These are phyloP conservation scores for Scolopax rusticola DNA, from an alignment of 2,797 vertebrate genomes.

Conservation along the genomic window DNA sequence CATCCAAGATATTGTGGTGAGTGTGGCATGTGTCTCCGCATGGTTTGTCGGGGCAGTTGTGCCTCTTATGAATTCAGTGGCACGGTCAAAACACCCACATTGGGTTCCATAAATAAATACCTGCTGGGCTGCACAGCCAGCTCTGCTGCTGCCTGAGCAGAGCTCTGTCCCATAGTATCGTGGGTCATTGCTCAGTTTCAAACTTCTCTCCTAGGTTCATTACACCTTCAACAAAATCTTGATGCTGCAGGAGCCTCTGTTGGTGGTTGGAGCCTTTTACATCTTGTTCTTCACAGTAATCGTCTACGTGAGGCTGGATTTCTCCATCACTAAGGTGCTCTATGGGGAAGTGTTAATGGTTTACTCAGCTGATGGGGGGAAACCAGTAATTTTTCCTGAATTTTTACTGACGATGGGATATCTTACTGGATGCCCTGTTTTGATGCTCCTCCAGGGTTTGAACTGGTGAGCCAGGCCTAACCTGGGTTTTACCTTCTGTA, in stretches of 20 bases:
- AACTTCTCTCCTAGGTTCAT: constrained; percentile 85
- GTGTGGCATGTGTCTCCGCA: not conserved
- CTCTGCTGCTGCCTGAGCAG: not conserved
- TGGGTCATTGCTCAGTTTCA: not conserved
- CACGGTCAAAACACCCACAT: accelerated
- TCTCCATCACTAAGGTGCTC: constrained; percentile 97
- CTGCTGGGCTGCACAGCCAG: not conserved
- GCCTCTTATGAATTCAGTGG: not conserved
- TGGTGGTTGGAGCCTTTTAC: constrained; percentile 97
- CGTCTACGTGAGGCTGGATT: constrained; percentile 96
- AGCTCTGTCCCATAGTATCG: not conserved
- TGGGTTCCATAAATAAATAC: not conserved
- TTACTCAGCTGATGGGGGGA: not conserved
- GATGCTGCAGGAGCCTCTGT: constrained; percentile 97
- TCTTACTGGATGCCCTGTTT: not conserved
- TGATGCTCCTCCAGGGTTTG: not conserved
- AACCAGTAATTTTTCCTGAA: not conserved
- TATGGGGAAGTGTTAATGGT: not conserved
- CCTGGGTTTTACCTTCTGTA: not conserved
- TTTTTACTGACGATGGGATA: not conserved
- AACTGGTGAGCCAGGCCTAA: not conserved
- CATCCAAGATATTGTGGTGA: constrained; percentile 97
- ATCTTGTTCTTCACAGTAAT: constrained; percentile 98
- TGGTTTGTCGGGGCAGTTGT: not conserved
- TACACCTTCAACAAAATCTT: constrained; percentile 97